Evolutionary conservation across 1,140 invertebrate genomes (phyloP).

Genomic region (Platorchestia sp.): DNA sequence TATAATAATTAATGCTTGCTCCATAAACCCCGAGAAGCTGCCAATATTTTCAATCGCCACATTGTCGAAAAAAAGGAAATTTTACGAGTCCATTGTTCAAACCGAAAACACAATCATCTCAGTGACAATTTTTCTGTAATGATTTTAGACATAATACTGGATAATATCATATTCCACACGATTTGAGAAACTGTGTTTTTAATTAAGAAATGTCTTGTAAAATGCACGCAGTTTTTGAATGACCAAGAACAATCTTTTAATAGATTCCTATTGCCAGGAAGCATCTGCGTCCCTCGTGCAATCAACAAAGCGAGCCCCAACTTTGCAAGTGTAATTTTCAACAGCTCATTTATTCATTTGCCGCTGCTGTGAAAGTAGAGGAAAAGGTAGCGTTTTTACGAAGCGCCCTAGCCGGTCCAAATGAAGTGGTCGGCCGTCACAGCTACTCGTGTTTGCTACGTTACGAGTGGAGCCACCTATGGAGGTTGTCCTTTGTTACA

Average conservation of each 20-base stretch:
- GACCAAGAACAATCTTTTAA: not conserved
- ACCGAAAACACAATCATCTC: too few relatives aligned
- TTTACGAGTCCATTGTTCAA: too few relatives aligned
- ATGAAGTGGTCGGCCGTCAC: not conserved
- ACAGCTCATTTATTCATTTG: not conserved
- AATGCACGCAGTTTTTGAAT: not conserved
- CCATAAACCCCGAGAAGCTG: too few relatives aligned
- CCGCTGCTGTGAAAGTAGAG: not conserved
- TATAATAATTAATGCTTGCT: too few relatives aligned
- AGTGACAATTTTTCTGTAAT: too few relatives aligned
- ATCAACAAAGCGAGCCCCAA: not conserved
- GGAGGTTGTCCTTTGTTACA: not conserved
- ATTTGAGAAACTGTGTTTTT: too few relatives aligned
- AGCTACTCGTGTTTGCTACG: not conserved
- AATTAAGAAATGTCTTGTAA: too few relatives aligned
- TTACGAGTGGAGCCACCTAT: not conserved
- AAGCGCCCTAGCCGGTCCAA: not conserved
- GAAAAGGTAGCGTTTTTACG: not conserved
- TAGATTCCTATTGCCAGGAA: not conserved
- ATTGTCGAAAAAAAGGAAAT: too few relatives aligned
- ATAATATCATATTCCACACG: too few relatives aligned
- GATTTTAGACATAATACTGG: too few relatives aligned
- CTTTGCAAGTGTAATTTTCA: not conserved
- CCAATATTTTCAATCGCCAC: too few relatives aligned
- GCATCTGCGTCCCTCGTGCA: not conserved